Base-by-base conservation (phyloP, 1,140 invertebrate genomes). In the Neomicropteryx cornuta region DNA sequence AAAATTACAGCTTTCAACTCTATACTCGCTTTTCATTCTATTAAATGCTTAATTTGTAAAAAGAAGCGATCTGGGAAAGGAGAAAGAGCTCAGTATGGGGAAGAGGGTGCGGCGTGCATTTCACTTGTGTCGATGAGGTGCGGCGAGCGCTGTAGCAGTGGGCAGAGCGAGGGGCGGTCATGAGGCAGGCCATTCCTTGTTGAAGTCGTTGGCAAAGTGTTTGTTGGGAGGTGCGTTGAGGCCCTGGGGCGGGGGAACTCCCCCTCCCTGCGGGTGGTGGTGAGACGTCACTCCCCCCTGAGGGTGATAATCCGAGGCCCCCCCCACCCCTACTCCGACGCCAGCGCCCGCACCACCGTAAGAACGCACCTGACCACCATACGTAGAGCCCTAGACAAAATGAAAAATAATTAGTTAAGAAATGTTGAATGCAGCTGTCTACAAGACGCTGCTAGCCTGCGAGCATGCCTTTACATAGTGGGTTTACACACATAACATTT, bases 131-230 rank as follows among this genome's bases (percentile, higher is more conserved):
- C n/a, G n/a, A n/a, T n/a, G n/a, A n/a, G n/a, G n/a, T n/a, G n/a
- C n/a, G n/a, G n/a, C n/a, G n/a, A n/a, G n/a, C n/a, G n/a, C n/a
- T n/a, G n/a, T n/a, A n/a, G n/a, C n/a, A n/a, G n/a, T n/a, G n/a
- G n/a, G n/a, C n/a, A n/a, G 43, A 36, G 41, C 42, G 34, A 43
- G 43, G 30, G 43, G 36, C 41, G 45, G 41, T 48, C 57, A 60
- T 36, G 65, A 63, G 56, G 65, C 62, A 46, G 62, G 60, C 65
- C 65, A 68, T 58, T 68, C 65, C 60, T 68, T 68, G 62, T 50
- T 60, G 58, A 65, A 66, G 50, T 66, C 65, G 51, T 55, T 54
- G 49, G 57, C 53, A 51, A 62, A 66, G 60, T 68, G 65, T 60
- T 66, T 66, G 34, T 45, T 39, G 3, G 40, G 43, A 35, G 38